phyloP scores from a whole-genome alignment of 2,113 vertebrate genomes.

The Odocoileus virginianus region DNA sequence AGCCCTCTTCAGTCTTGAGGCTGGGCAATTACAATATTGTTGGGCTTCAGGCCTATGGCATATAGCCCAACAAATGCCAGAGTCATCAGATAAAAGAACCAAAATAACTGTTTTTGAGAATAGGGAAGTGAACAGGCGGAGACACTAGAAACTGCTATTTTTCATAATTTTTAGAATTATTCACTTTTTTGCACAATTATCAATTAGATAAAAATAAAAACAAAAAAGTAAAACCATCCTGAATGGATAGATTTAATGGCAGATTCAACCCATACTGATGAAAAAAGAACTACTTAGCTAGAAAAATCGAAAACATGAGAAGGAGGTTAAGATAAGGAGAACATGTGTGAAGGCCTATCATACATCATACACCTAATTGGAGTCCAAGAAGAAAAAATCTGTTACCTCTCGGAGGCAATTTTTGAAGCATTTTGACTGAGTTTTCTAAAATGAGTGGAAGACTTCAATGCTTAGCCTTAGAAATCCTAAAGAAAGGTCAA shows the following conservation, averaged over 20 bases:
- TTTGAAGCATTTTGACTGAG: neutral
- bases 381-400: neutral
- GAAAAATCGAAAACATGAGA: neutral
- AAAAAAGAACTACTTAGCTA: neutral
- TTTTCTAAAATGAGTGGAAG: neutral
- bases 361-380: rapidly evolving
- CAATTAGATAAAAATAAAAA: neutral
- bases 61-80: neutral
- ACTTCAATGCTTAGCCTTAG: neutral
- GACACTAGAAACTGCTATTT: neutral
- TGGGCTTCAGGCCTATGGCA: neutral
- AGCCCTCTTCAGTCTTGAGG: neutral
- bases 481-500: neutral
- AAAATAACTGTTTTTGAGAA: neutral
- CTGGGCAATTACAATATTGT: neutral
- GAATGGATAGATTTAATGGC: neutral
- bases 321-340: neutral
- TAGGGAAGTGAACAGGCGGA: neutral
- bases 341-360: rapidly evolving
- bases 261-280: neutral
- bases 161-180: neutral
- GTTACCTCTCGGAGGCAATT: neutral
- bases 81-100: neutral
- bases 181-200: neutral
- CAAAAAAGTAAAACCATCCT: neutral